Evolutionary conservation across 2,113 vertebrate species (phyloP), one percentile per base, ranked within the genome.

Genomic region (Neogobius melanostomus): DNA sequence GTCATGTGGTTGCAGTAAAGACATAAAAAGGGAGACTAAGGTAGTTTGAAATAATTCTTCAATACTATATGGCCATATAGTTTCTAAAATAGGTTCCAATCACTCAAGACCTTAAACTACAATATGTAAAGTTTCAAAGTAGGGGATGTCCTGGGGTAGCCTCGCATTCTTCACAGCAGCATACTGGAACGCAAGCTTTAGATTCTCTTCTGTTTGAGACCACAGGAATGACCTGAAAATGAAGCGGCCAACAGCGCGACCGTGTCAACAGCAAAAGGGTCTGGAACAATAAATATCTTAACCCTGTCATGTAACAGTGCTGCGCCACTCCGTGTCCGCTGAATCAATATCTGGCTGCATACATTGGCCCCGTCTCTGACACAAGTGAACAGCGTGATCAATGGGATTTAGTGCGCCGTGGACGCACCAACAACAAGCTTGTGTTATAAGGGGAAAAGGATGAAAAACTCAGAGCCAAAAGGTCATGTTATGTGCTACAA

Each of bases 281-380:
- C 46, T 68, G 74, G 69, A 80, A 80, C 72, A 83, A 80, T 83
- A 86, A 84, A 83, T 81, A 76, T 80, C 74, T 80, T 77, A 87
- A 83, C 83, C 76, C 63, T 56, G 77, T 84, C 85, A 85, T 76
- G 81, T 85, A 69, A 68, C 72, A 71, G 72, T 63, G 63, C 75
- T 46, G 65, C 44, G 68, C 52, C 28, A 72, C 79, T 77, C 71
- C 48, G 53, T 72, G 16, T 71, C 53, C 75, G 62, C 43, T 50
- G 36, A 85, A 87, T 85, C 73, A 76, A 82, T 89, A 73, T 59
- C 59, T 47, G 36, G 36, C 44, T 66, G 8, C 50, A 62, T 46
- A 15, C 8, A 8, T 44, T 63, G 61, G 21, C 48, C 56, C 63
- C 16, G 53, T n/a, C 48, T 46, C 57, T 72, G 75, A 74, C 76